Conservation (phyloP, 2,113 vertebrate genomes). For the Dinomys branickii region DNA sequence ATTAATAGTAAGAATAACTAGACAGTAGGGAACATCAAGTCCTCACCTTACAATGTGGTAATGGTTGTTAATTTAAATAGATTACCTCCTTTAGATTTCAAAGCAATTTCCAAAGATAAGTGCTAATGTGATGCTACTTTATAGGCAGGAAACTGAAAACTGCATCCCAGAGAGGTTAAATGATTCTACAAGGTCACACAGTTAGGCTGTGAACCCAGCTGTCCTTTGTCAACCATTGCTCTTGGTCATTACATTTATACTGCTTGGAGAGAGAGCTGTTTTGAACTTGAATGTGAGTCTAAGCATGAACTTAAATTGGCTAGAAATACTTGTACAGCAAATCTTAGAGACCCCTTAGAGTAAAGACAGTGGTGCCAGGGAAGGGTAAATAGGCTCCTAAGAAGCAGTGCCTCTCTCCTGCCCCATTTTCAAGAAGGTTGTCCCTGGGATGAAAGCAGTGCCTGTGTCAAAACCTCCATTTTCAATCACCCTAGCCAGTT, state of each 20-base stretch:
- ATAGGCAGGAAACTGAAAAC: neutral
- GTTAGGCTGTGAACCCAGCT: neutral
- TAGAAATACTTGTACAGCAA: neutral
- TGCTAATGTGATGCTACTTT: neutral
- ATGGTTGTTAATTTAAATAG: neutral
- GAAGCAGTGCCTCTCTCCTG: neutral
- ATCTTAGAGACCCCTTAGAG: neutral
- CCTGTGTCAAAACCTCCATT: conserved; percentile 52
- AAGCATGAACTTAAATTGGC: neutral
- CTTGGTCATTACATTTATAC: neutral
- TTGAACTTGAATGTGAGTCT: neutral
- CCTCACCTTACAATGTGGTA: neutral
- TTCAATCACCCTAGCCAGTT: conserved; percentile 38
- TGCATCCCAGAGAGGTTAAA: neutral
- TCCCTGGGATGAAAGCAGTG: neutral
- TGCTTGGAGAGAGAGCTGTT: neutral
- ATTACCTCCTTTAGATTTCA: neutral
- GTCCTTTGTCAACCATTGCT: neutral
- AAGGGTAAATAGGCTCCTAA: neutral
- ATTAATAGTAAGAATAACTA: conserved; percentile 7
- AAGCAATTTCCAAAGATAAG: neutral
- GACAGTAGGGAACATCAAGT: neutral
- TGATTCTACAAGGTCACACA: neutral
- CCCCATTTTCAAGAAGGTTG: neutral
- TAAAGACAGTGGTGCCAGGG: neutral